Conservation (phyloP, 2,888 invertebrate species). For the Octonoba sinensis region DNA sequence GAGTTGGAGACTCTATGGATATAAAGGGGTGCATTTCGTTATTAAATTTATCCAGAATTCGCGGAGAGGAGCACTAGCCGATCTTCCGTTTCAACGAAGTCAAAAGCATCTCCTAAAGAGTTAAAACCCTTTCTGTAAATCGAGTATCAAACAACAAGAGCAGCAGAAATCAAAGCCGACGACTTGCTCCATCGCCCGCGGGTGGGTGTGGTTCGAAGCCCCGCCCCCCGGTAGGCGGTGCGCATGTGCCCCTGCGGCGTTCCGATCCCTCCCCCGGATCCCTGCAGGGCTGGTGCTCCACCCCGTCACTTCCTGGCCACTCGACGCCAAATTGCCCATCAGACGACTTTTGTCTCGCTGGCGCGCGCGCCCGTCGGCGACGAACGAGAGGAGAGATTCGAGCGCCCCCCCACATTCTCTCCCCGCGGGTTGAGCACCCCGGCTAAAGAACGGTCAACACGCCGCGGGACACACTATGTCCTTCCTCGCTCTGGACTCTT, state of each 20-base stretch:
- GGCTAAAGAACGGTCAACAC: constrained; percentile 58
- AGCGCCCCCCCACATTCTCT: constrained; percentile 33
- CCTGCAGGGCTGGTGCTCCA: constrained; percentile 41
- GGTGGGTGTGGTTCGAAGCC: constrained; percentile 33
- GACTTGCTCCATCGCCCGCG: background rate
- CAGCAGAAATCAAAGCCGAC: too few relatives aligned
- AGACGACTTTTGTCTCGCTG: constrained; percentile 60
- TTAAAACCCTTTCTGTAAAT: too few relatives aligned
- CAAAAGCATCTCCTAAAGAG: too few relatives aligned
- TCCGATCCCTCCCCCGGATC: constrained; percentile 29
- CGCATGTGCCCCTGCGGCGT: constrained; percentile 62
- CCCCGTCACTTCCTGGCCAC: constrained; percentile 63
- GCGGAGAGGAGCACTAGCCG: too few relatives aligned
- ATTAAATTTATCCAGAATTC: too few relatives aligned
- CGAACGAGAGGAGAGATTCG: constrained; percentile 9
- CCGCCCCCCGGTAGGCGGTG: constrained; percentile 59
- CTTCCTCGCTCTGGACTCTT: constrained; percentile 66
- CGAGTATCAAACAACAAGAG: too few relatives aligned
- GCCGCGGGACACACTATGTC: constrained; percentile 64
- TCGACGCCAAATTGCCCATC: constrained; percentile 65
- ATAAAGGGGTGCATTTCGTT: too few relatives aligned
- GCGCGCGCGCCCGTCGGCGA: constrained; percentile 52
- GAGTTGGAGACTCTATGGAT: too few relatives aligned
- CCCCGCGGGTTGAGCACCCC: constrained; percentile 28
- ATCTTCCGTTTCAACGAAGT: too few relatives aligned